A percentile compares a stretch with the other conserved stretches of the same genome.
phyloP scores from a whole-genome alignment of 92 coral and sea anemone species.

The Micromussa lordhowensis region DNA sequence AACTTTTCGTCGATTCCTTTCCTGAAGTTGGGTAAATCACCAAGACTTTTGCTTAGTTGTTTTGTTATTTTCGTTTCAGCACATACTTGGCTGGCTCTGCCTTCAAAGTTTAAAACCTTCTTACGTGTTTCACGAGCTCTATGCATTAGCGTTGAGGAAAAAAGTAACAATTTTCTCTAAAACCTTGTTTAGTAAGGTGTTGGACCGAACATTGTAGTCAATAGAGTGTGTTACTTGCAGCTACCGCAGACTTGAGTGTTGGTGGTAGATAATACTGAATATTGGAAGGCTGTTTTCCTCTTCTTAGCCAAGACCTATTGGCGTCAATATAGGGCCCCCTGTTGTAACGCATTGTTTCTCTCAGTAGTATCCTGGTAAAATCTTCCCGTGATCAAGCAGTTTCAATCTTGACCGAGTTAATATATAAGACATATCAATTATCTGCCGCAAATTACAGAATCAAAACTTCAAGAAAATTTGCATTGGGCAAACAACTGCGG shows the following conservation, averaged over 20 bases:
- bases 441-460: conserved; percentile 5
- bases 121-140: not conserved
- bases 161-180: not conserved
- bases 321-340: not conserved
- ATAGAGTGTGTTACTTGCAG: not conserved
- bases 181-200: not conserved
- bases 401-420: not conserved
- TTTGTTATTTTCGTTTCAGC: conserved; percentile 11
- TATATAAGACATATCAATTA: not conserved
- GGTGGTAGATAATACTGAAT: conserved; percentile 4
- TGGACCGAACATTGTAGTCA: not conserved
- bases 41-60: conserved; percentile 35
- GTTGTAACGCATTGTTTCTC: not conserved
- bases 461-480: conserved; percentile 40
- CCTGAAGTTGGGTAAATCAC: conserved; percentile 38
- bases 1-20: conserved; percentile 38
- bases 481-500: conserved; percentile 18
- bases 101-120: not conserved
- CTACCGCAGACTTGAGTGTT: not conserved
- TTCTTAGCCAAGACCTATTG: not conserved
- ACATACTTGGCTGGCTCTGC: not conserved
- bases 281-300: not conserved
- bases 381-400: not conserved
- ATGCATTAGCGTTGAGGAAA: not conserved
- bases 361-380: not conserved